Percentiles rank a stretch among this genome's conserved stretches.
phyloP scores from a whole-genome alignment of 2,888 invertebrate genomes.

The Lucinisca nassula region DNA sequence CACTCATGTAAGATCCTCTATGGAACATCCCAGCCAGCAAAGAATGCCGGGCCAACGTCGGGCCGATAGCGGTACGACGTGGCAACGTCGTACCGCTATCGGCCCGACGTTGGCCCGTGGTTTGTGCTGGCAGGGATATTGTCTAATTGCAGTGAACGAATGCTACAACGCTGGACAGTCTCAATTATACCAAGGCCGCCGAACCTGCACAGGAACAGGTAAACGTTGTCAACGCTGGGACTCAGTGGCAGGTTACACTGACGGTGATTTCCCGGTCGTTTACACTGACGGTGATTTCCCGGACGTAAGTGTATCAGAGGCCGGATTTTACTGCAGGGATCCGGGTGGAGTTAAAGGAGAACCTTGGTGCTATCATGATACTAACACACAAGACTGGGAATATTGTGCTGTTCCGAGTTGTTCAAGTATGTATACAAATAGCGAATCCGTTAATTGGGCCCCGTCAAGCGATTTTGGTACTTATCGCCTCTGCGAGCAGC shows the following conservation, averaged over 20 bases:
- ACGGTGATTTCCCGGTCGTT: too few relatives aligned
- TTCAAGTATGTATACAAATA: conserved; percentile 38
- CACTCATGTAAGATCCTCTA: too few relatives aligned
- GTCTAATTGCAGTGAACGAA: conserved; percentile 50
- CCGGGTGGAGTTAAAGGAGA: conserved; percentile 17
- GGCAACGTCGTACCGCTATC: too few relatives aligned
- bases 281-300: conserved; percentile 15
- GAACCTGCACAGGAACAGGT: conserved; percentile 37
- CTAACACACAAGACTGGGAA: conserved; percentile 6
- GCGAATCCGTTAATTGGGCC: too few relatives aligned
- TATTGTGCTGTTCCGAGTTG: conserved; percentile 47
- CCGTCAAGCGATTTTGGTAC: too few relatives aligned
- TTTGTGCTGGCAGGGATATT: too few relatives aligned
- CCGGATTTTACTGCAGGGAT: conserved; percentile 45
- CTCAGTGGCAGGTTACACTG: conserved; percentile 12
- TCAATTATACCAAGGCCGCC: conserved; percentile 31
- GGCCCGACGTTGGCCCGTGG: too few relatives aligned
- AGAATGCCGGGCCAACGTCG: too few relatives aligned
- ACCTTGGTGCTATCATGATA: conserved; percentile 50
- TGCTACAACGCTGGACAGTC: conserved; percentile 36
- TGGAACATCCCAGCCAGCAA: too few relatives aligned
- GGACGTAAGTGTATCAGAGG: conserved; percentile 3
- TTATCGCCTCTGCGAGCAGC: too few relatives aligned
- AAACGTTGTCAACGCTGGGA: conserved; percentile 59
- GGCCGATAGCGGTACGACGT: too few relatives aligned